A percentile compares a stretch with the other conserved stretches of the same genome.
Conservation (phyloP, 2,797 vertebrate genomes). For the Rousettus madagascariensis region DNA sequence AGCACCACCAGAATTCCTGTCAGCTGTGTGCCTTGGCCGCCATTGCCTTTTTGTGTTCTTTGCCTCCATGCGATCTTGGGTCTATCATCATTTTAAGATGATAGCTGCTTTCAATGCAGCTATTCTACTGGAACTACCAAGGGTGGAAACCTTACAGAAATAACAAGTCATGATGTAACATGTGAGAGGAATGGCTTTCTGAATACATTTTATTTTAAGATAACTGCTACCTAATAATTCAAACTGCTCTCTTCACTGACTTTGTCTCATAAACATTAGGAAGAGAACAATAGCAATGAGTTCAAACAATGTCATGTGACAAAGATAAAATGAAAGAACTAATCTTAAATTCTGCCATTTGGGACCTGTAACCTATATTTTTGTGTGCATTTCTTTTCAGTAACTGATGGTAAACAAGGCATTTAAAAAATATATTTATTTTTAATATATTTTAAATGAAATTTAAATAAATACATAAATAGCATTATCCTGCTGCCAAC, state of each 20-base stretch:
- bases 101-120: neutral
- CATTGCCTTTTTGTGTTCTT: neutral
- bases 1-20: too few species aligned
- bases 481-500: neutral
- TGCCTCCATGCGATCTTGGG: neutral
- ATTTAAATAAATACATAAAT: slow-evolving; percentile 1
- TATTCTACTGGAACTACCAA: neutral
- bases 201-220: neutral
- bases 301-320: neutral
- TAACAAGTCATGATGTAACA: neutral
- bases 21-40: too few species aligned
- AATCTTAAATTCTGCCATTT: neutral
- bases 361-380: neutral
- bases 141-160: neutral
- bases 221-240: neutral
- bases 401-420: neutral
- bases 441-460: neutral
- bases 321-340: neutral
- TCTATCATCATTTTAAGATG: neutral
- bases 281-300: neutral
- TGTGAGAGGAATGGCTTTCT: neutral
- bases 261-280: neutral
- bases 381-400: neutral
- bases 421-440: neutral
- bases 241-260: neutral